Evolutionary conservation across 1,140 invertebrate species (phyloP).

Genomic region (Wiebesia pumilae): DNA sequence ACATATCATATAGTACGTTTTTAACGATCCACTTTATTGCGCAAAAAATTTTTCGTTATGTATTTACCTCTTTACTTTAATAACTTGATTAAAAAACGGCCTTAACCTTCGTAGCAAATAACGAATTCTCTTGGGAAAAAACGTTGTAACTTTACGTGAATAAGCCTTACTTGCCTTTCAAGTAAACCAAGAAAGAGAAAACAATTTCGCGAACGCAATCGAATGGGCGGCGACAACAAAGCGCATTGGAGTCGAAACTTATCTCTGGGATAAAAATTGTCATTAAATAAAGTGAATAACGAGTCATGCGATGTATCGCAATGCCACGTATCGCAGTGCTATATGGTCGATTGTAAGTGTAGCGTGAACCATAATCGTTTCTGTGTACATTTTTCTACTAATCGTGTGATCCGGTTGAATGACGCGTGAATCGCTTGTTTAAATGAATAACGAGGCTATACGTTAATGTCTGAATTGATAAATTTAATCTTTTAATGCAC

Average conservation of each 20-base stretch:
- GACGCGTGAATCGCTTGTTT: not conserved
- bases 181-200: not conserved
- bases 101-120: not conserved
- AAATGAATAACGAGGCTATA: not conserved
- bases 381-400: not conserved
- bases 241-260: not conserved
- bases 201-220: not conserved
- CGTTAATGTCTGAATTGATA: not conserved
- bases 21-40: not conserved
- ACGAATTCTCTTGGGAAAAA: not conserved
- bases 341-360: not conserved
- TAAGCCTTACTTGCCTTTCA: not conserved
- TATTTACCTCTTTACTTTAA: slow-evolving; percentile 9
- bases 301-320: not conserved
- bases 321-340: not conserved
- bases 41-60: not conserved
- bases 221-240: not conserved
- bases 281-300: slow-evolving; percentile 2
- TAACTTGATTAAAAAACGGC: not conserved
- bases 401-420: slow-evolving; percentile 8
- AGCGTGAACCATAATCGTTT: not conserved
- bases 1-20: too few relatives aligned
- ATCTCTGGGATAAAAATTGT: slow-evolving; percentile 1
- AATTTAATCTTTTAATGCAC: not conserved
- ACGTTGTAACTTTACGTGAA: not conserved